Conservation (phyloP, 2,888 invertebrate species). For the Prosopocoilus inquinatus region DNA sequence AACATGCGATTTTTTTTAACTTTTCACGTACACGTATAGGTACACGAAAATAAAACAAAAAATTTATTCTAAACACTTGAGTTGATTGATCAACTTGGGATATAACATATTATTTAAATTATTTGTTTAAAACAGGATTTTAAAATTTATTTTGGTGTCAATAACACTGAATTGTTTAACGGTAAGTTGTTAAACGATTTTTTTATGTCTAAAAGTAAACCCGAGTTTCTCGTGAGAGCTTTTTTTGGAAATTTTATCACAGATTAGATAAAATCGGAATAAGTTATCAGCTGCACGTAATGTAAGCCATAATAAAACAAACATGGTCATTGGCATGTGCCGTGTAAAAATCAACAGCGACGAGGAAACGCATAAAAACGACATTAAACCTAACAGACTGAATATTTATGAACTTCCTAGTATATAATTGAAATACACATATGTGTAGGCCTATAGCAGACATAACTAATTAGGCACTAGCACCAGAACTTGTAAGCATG, state of each 20-base stretch:
- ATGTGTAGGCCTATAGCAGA: conserved; percentile 18
- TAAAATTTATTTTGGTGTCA: too few relatives aligned
- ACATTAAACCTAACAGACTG: background rate
- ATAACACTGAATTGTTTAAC: too few relatives aligned
- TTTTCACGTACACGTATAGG: too few relatives aligned
- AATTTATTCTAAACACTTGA: too few relatives aligned
- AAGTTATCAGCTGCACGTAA: background rate
- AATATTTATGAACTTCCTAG: conserved; percentile 3
- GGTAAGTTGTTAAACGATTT: too few relatives aligned
- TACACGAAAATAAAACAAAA: too few relatives aligned
- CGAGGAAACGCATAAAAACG: background rate
- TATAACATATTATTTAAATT: too few relatives aligned
- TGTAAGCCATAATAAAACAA: background rate
- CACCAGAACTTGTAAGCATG: conserved; percentile 20
- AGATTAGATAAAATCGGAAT: background rate
- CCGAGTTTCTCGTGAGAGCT: background rate
- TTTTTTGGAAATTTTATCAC: background rate
- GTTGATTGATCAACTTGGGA: too few relatives aligned
- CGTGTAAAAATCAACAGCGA: background rate
- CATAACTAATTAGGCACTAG: conserved; percentile 19
- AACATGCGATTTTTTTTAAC: too few relatives aligned
- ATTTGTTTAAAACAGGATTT: too few relatives aligned
- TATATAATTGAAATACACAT: conserved; percentile 13
- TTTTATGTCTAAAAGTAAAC: background rate
- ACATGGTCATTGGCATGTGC: background rate